phyloP scores from a whole-genome alignment of 2,797 vertebrate species.

The Iguana delicatissima region DNA sequence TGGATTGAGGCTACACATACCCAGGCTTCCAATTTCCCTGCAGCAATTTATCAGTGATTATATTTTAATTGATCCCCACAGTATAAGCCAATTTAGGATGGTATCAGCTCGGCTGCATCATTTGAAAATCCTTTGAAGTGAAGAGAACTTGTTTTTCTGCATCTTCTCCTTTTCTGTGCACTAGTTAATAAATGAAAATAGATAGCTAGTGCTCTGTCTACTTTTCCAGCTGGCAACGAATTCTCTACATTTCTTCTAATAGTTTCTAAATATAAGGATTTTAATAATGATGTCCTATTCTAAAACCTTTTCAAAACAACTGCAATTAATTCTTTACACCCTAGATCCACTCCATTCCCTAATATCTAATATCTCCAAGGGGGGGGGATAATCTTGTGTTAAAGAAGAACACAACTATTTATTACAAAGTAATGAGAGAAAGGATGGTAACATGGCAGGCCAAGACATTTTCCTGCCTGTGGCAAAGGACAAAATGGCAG shows the following conservation, averaged over 20 bases:
- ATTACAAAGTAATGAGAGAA: background rate
- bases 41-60: slow-evolving; percentile 65
- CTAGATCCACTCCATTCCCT: background rate
- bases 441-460: background rate
- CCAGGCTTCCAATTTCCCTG: slow-evolving; percentile 52
- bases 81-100: slow-evolving; percentile 64
- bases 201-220: background rate
- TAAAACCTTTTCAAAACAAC: background rate
- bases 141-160: slow-evolving; percentile 42
- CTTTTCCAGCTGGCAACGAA: slow-evolving; percentile 1
- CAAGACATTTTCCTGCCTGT: no score
- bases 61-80: slow-evolving; percentile 70
- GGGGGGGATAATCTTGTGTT: background rate
- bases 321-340: background rate
- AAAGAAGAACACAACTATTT: slow-evolving; percentile 11
- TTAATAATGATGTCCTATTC: slow-evolving; percentile 26
- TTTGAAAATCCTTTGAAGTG: slow-evolving; percentile 67
- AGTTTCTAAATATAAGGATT: slow-evolving; percentile 38
- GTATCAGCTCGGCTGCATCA: slow-evolving; percentile 40
- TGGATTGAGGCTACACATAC: slow-evolving; percentile 8
- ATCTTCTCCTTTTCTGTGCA: slow-evolving; percentile 51
- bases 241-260: background rate
- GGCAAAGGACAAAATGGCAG: background rate
- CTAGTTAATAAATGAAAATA: slow-evolving; percentile 63
- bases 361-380: background rate